These are phyloP conservation scores for Nylanderia fulva DNA, from an alignment of 1,140 invertebrate genomes.

Conservation along the genomic window DNA sequence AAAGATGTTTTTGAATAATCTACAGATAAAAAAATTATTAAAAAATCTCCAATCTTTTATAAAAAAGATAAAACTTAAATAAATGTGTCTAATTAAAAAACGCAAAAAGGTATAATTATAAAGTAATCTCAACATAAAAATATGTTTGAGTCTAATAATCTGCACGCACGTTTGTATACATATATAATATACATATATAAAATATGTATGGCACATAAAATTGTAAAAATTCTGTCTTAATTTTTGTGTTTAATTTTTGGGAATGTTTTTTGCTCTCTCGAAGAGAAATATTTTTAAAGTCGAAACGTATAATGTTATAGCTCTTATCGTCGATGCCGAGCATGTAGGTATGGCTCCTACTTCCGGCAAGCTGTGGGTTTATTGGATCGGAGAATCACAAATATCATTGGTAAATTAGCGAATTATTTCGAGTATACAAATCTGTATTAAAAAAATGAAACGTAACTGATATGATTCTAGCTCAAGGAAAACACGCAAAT, in stretches of 20 bases:
- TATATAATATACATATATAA: too few relatives aligned
- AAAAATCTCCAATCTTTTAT: too few relatives aligned
- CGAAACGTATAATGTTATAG: slow-evolving; percentile 61
- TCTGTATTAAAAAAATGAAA: slow-evolving; percentile 1
- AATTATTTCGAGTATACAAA: background rate
- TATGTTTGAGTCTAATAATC: too few relatives aligned
- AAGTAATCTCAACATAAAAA: too few relatives aligned
- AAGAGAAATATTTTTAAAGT: background rate
- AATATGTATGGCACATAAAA: too few relatives aligned
- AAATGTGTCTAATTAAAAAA: too few relatives aligned
- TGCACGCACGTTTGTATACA: too few relatives aligned
- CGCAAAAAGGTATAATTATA: too few relatives aligned
- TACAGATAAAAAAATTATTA: too few relatives aligned
- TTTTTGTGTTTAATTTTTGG: background rate
- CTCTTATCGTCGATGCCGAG: slow-evolving; percentile 76
- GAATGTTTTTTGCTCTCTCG: background rate
- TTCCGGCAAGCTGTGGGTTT: slow-evolving; percentile 76
- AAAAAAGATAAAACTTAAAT: too few relatives aligned
- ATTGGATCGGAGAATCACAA: slow-evolving; percentile 79
- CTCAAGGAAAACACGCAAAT: slow-evolving; percentile 70
- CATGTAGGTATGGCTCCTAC: slow-evolving; percentile 75
- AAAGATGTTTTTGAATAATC: too few relatives aligned
- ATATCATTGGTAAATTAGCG: slow-evolving; percentile 78
- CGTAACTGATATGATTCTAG: slow-evolving; percentile 58
- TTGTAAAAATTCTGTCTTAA: too few relatives aligned